Evolutionary conservation across 2,888 invertebrate species (phyloP).

Genomic region (Priocnemis perturbator): DNA sequence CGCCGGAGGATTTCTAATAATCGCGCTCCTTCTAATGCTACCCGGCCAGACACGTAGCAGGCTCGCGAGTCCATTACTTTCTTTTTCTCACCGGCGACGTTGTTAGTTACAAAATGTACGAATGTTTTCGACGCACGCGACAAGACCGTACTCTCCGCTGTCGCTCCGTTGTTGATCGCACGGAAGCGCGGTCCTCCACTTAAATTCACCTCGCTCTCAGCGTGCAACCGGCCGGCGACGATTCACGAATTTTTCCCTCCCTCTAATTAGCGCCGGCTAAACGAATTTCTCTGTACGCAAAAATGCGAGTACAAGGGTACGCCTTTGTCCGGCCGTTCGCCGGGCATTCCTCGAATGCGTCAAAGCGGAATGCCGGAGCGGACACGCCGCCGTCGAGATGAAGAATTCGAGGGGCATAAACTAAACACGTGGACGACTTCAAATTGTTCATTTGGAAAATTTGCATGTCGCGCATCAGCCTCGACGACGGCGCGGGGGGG

Average conservation of each 20-base stretch:
- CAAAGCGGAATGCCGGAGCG: not conserved
- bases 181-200: not conserved
- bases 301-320: no score
- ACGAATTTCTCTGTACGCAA: no score
- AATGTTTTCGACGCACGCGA: not conserved
- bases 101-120: not conserved
- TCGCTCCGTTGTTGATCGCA: not conserved
- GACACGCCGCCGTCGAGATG: not conserved
- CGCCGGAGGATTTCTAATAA: no score
- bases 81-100: no score
- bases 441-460: slow-evolving; percentile 41
- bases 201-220: no score
- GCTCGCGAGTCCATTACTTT: not conserved
- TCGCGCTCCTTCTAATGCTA: no score
- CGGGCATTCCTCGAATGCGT: no score
- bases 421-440: not conserved
- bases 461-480: slow-evolving; percentile 27
- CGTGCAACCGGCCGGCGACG: no score
- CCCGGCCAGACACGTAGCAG: not conserved
- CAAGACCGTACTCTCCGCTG: not conserved
- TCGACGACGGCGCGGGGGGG: not conserved
- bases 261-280: no score
- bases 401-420: not conserved
- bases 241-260: no score
- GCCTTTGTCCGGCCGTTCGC: no score